Evolutionary conservation across 2,888 invertebrate species (phyloP), one percentile per base, ranked within the genome.

Genomic region (Tholera decimalis): DNA sequence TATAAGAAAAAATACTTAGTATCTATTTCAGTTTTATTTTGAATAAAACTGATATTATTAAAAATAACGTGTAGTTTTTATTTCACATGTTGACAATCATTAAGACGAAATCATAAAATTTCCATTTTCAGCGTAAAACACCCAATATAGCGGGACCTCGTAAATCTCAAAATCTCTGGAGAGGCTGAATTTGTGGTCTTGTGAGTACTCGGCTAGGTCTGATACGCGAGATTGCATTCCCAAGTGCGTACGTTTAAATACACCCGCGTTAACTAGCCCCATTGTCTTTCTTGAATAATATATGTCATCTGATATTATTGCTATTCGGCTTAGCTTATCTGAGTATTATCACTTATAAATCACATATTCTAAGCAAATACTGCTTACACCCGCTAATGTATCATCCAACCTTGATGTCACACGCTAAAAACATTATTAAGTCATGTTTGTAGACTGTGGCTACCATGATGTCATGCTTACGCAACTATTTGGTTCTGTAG

Each of bases 401-500:
- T 39, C 47, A 61, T 28, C 22, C 28, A 49, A 62, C 75, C 75
- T 75, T 75, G 67, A 43, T 67, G 64, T 59, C 80, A 72, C 46
- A 59, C 66, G 80, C 77, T 79, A 75, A 76, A 67, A 58, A 67
- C 80, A 77, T 76, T 72, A 77, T 64, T 65, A 62, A 79, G 67
- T 76, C 73, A 72, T 77, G 62, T 57, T 62, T 70, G 39, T 62
- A 47, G 24, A 37, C 43, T 55, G 54, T 70, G 63, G 28, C 33
- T 46, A 55, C 0, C 58, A 43, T 79, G 79, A 76, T 69, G 70
- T 75, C 74, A 74, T 58, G 53, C 30, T 66, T 39, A 66, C 71
- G 77, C 56, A 73, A 73, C 44, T 35, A 41, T 56, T 46, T 8
- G 47, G 53, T 13, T 54, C 63, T 57, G 53, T 57, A 43, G 33